These are phyloP conservation scores for Mamestra configurata DNA, from an alignment of 1,140 invertebrate genomes.

Conservation along the genomic window DNA sequence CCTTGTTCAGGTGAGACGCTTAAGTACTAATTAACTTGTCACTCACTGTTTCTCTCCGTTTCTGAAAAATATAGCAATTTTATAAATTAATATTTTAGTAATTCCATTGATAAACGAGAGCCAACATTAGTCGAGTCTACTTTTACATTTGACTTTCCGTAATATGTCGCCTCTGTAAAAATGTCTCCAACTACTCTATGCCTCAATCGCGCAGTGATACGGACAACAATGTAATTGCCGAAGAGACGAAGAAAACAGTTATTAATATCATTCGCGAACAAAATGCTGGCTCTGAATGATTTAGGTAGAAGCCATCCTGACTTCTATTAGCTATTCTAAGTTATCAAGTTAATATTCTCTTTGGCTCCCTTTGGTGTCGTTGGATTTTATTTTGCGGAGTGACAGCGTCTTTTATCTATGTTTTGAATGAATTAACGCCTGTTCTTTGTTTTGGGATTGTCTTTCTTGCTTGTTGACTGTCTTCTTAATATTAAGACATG, in stretches of 20 bases:
- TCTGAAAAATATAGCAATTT: too few species aligned
- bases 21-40: too few species aligned
- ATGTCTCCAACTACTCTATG: constrained; percentile 64
- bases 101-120: too few species aligned
- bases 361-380: constrained; percentile 59
- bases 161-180: constrained; percentile 30
- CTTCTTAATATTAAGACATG: not conserved
- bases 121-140: too few species aligned
- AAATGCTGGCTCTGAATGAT: constrained; percentile 71
- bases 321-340: constrained; percentile 40
- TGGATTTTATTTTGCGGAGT: constrained; percentile 52
- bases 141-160: too few species aligned
- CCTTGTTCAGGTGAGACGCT: too few species aligned
- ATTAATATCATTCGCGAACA: constrained; percentile 80
- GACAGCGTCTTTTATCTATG: constrained; percentile 38
- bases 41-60: too few species aligned
- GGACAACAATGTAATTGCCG: constrained; percentile 76
- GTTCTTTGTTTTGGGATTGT: constrained; percentile 13
- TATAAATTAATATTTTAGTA: too few species aligned
- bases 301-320: constrained; percentile 59
- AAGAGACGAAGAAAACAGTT: constrained; percentile 80
- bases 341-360: constrained; percentile 47
- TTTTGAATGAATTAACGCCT: constrained; percentile 40
- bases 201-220: constrained; percentile 75
- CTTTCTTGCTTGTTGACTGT: constrained; percentile 1